Base-by-base conservation (phyloP, 2,797 vertebrate genomes). In the Holocentrus rufus region DNA sequence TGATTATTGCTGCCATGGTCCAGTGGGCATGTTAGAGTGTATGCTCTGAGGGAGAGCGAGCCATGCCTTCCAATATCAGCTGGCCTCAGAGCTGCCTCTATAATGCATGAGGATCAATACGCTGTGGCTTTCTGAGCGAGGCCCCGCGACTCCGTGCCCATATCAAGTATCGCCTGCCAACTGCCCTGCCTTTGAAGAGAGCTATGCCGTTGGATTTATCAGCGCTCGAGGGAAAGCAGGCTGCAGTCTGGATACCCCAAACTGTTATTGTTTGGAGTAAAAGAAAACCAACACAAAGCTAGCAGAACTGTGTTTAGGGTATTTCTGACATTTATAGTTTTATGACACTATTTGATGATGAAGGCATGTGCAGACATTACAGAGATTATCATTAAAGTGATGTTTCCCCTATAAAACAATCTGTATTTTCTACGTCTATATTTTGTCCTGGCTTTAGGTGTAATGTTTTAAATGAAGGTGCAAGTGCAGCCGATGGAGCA, bases 71-170 rank as follows among this genome's bases (percentile, higher is more conserved):
- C 79, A 90, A 87, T 88, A 91, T 87, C 75, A 87, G 77, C 79
- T 69, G 74, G 81, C 79, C 85, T 86, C 85, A 84, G 72, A 84
- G 85, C 85, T 61, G 84, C 83, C 87, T 91, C 86, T 89, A 88
- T 92, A 90, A 92, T 91, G 89, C 89, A 91, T 91, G 85, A 86
- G 78, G 86, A 93, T 93, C 91, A 90, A 94, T 92, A 92, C 53
- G 5, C 74, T 87, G 89, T 87, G 89, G 90, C 90, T 91, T 90
- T 90, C 84, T 82, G 75, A 88, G 78, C 42, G 80, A 86, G 83
- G 81, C 78, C 84, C 78, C 72, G 76, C 81, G 79, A 85, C 87
- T 82, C 77, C 63, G 77, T 79, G 76, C 76, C 79, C 86, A 85
- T 89, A 91, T 91, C 86, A 88, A 87, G 86, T 90, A 87, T 88